These are phyloP conservation scores for Apamea sordens DNA, from an alignment of 2,888 invertebrate species.

Conservation along the genomic window DNA sequence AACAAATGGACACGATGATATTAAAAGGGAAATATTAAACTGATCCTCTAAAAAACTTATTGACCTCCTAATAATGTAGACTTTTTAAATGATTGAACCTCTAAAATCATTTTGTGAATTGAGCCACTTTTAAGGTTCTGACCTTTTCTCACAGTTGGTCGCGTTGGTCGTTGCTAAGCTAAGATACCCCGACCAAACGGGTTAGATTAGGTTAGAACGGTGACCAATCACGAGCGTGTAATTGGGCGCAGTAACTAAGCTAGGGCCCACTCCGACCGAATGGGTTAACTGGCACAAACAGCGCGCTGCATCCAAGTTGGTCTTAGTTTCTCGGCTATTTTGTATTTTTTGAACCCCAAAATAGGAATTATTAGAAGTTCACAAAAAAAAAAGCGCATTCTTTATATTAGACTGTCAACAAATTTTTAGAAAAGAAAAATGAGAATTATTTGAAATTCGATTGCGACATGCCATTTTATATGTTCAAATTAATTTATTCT, in stretches of 20 bases:
- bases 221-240: neutral
- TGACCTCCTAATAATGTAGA: neutral
- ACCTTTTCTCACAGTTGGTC: neutral
- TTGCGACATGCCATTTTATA: neutral
- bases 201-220: neutral
- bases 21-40: neutral
- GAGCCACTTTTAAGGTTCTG: neutral
- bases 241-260: neutral
- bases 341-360: neutral
- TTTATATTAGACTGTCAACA: neutral
- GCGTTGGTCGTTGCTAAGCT: neutral
- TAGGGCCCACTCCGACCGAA: neutral
- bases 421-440: neutral
- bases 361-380: neutral
- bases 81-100: neutral
- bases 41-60: neutral
- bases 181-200: neutral
- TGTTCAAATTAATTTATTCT: neutral
- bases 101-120: neutral
- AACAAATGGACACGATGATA: neutral
- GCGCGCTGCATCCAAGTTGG: neutral
- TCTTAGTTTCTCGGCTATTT: neutral
- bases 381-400: neutral
- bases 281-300: neutral
- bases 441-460: neutral